Percentiles rank a stretch among this genome's conserved stretches.
Conservation (phyloP, 92 coral and sea anemone species). For the Galaxea fascicularis region DNA sequence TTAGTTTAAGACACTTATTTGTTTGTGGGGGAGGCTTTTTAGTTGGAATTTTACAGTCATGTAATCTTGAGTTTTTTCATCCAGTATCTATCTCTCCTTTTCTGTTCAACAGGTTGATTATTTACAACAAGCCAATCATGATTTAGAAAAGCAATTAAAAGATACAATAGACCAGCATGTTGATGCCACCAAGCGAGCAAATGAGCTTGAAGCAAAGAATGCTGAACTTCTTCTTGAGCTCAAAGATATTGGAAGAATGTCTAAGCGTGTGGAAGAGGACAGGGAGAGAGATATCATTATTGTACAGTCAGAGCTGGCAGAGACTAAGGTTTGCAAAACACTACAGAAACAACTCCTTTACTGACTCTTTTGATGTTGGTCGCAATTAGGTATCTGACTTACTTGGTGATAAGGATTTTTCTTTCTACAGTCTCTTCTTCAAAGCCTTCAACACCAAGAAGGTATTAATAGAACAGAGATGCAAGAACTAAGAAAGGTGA, state of each 20-base stretch:
- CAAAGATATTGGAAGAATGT: slow-evolving; percentile 82
- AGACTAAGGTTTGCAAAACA: slow-evolving; percentile 75
- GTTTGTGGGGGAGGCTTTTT: no score
- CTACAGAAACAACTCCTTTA: no score
- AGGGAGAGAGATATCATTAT: slow-evolving; percentile 78
- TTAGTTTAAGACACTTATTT: no score
- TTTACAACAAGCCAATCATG: slow-evolving; percentile 97
- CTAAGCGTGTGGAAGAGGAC: slow-evolving; percentile 80
- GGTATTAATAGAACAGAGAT: slow-evolving; percentile 76
- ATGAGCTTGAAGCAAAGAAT: slow-evolving; percentile 83
- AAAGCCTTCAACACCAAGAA: slow-evolving; percentile 75
- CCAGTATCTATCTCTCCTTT: neutral
- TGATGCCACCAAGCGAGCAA: slow-evolving; percentile 71
- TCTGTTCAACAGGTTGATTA: slow-evolving; percentile 81
- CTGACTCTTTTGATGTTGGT: neutral
- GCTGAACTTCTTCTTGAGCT: slow-evolving; percentile 86
- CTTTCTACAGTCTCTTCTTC: slow-evolving; percentile 71
- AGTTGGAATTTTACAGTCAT: no score
- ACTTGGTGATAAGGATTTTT: neutral
- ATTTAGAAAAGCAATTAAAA: slow-evolving; percentile 88
- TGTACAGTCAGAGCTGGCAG: slow-evolving; percentile 77
- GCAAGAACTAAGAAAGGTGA: slow-evolving; percentile 89
- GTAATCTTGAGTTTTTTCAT: neutral
- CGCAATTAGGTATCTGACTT: neutral
- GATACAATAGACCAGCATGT: slow-evolving; percentile 76